These are phyloP conservation scores for Margarornis squamiger DNA, from an alignment of 2,797 vertebrate species.

Conservation along the genomic window DNA sequence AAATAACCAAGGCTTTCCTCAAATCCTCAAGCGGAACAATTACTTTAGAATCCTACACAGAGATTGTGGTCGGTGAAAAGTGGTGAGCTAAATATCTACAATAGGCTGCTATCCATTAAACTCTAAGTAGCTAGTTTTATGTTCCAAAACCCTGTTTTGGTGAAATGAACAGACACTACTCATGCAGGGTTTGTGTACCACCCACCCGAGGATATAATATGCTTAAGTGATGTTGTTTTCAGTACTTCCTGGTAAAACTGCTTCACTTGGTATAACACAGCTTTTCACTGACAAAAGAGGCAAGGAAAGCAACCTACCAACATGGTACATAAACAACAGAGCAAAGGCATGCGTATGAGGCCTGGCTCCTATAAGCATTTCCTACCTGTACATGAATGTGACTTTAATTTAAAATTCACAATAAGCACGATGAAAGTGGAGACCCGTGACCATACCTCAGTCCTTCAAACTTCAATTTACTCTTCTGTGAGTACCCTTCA, in stretches of 20 bases:
- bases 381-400: neutral
- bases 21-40: neutral
- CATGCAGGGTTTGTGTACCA: neutral
- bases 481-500: neutral
- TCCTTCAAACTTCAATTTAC: neutral
- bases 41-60: neutral
- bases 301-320: neutral
- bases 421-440: neutral
- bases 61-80: neutral
- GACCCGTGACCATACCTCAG: rapidly evolving
- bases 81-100: neutral
- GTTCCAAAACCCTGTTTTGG: neutral
- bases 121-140: neutral
- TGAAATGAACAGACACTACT: neutral
- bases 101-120: neutral
- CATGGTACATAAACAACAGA: neutral
- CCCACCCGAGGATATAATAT: neutral
- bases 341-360: neutral
- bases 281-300: neutral
- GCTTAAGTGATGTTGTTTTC: neutral
- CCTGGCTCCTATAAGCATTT: neutral
- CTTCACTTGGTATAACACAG: neutral
- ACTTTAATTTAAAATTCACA: neutral
- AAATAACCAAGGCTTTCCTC: neutral
- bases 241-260: neutral